phyloP scores from a whole-genome alignment of 2,888 invertebrate species.

The Chrysolina haemoptera region DNA sequence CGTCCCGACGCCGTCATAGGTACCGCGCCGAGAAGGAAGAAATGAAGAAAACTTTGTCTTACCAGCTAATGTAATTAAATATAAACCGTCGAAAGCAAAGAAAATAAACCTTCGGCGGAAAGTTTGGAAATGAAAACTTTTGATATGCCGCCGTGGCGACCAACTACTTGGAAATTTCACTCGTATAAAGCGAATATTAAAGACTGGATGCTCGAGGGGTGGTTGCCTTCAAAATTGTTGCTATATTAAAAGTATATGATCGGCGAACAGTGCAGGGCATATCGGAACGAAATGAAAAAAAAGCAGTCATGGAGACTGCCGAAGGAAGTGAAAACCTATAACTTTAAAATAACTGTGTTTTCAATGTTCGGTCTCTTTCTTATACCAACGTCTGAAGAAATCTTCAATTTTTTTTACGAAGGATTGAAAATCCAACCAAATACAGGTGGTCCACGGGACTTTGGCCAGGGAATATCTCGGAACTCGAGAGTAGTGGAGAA shows the following conservation, averaged over 20 bases:
- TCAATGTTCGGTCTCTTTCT: no score
- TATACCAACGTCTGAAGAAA: no score
- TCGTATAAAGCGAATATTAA: conserved; percentile 18
- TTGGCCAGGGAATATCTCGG: no score
- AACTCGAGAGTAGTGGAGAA: no score
- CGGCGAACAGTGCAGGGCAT: background rate
- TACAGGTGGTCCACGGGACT: no score
- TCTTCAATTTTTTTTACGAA: no score
- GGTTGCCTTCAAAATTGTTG: background rate
- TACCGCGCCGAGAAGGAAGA: conserved; percentile 8
- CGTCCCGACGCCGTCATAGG: conserved; percentile 5
- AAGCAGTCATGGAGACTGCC: no score
- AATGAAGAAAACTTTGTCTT: conserved; percentile 50
- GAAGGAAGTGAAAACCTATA: no score
- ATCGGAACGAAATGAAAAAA: background rate
- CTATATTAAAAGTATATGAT: conserved; percentile 14
- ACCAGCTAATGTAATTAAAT: conserved; percentile 58
- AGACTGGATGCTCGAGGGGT: conserved; percentile 3
- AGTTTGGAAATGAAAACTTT: conserved; percentile 49
- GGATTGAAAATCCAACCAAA: no score
- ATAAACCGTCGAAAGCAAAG: conserved; percentile 54
- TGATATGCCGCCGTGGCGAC: conserved; percentile 35
- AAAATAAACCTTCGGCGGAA: conserved; percentile 52
- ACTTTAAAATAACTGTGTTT: no score
- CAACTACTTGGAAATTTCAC: conserved; percentile 16